Percentiles rank a stretch among this genome's conserved stretches.
Conservation (phyloP, 1,140 invertebrate species). For the Macrocentrus cingulum region DNA sequence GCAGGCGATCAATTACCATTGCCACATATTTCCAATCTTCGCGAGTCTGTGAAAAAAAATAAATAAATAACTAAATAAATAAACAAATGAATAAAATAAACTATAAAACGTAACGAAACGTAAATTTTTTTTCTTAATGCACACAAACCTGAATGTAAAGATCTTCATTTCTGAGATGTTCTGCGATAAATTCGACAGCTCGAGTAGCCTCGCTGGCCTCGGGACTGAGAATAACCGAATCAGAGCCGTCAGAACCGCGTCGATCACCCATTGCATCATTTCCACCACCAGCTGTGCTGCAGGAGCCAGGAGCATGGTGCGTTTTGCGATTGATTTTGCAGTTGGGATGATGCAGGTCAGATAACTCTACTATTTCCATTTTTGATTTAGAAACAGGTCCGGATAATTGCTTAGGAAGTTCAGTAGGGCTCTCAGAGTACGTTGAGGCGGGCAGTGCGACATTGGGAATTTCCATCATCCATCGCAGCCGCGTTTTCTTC, state of each 20-base stretch:
- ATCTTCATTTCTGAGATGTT: conserved; percentile 95
- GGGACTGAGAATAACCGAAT: conserved; percentile 84
- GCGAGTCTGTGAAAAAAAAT: conserved; percentile 72
- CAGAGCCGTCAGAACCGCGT: conserved; percentile 86
- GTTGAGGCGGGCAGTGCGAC: conserved; percentile 78
- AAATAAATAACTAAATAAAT: too few species aligned
- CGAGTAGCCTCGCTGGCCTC: conserved; percentile 95
- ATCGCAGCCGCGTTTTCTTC: conserved; percentile 85
- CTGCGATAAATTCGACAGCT: conserved; percentile 96
- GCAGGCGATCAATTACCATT: conserved; percentile 97
- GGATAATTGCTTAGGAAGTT: conserved; percentile 73
- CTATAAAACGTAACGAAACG: not conserved
- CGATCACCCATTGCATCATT: conserved; percentile 64
- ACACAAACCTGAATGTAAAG: conserved; percentile 89
- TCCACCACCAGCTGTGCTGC: conserved; percentile 65
- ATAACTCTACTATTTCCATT: conserved; percentile 91
- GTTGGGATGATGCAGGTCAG: conserved; percentile 92
- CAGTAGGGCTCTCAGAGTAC: conserved; percentile 74
- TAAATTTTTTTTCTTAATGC: not conserved
- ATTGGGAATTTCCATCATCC: conserved; percentile 98
- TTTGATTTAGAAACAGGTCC: conserved; percentile 68
- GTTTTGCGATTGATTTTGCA: conserved; percentile 89
- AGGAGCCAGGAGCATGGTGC: conserved; percentile 59
- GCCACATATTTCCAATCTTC: conserved; percentile 99
- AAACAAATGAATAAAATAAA: too few species aligned